Evolutionary conservation across 2,797 vertebrate species (phyloP).

Genomic region (Pelodytes ibericus): DNA sequence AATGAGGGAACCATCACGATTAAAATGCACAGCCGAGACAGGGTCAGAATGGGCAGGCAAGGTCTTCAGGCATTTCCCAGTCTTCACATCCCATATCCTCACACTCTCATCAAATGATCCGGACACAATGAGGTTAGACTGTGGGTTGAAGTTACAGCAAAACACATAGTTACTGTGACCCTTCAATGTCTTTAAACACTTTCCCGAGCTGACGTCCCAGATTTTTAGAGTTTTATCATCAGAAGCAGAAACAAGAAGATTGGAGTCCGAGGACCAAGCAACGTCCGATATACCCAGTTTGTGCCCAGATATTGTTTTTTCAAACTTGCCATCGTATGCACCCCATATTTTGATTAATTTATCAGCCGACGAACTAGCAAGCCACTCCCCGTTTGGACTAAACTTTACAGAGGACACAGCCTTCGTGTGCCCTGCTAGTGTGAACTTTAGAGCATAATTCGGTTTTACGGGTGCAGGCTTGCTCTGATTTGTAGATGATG

Average conservation of each 20-base stretch:
- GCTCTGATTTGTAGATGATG: slow-evolving; percentile 91
- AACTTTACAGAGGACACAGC: slow-evolving; percentile 98
- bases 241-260: slow-evolving; percentile 95
- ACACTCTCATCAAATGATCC: slow-evolving; percentile 99
- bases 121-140: slow-evolving; percentile 98
- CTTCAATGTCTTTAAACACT: slow-evolving; percentile 97
- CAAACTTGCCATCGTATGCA: slow-evolving; percentile 97
- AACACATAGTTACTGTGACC: slow-evolving; percentile 99
- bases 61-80: slow-evolving; percentile 97
- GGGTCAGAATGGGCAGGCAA: slow-evolving; percentile 97
- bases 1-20: slow-evolving; percentile 96
- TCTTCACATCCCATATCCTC: slow-evolving; percentile 98
- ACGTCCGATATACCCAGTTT: slow-evolving; percentile 98
- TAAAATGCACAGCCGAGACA: slow-evolving; percentile 97
- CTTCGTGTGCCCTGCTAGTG: slow-evolving; percentile 95
- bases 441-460: slow-evolving; percentile 97
- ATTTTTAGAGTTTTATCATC: slow-evolving; percentile 99
- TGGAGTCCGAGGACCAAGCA: slow-evolving; percentile 98
- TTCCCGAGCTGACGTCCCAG: slow-evolving; percentile 98
- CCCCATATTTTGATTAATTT: slow-evolving; percentile 99
- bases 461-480: slow-evolving; percentile 96
- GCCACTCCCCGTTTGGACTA: slow-evolving; percentile 97
- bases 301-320: slow-evolving; percentile 97
- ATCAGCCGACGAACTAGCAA: slow-evolving; percentile 97
- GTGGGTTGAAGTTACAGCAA: slow-evolving; percentile 99